Percentiles rank a stretch among this genome's conserved stretches.
Evolutionary conservation across 2,797 vertebrate genomes (phyloP).

Genomic region (Dendrocincla tyrannina): DNA sequence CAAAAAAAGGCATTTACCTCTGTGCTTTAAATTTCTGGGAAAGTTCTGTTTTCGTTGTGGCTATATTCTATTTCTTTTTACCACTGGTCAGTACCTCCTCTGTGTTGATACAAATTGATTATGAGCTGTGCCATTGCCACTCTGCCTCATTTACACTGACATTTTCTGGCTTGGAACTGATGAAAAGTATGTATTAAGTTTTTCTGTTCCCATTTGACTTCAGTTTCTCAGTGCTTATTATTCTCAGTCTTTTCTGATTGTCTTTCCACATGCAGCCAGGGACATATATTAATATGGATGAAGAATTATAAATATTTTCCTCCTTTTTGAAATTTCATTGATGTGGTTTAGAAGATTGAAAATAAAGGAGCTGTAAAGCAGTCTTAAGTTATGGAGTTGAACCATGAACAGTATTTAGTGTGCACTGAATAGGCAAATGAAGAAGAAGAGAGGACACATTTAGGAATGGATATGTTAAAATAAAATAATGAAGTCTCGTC

Average conservation of each 20-base stretch:
- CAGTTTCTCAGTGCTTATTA: constrained; percentile 10
- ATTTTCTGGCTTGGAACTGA: neutral
- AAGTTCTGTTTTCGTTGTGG: neutral
- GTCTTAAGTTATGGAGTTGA: neutral
- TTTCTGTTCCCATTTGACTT: constrained; percentile 26
- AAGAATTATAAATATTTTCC: neutral
- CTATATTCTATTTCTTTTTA: neutral
- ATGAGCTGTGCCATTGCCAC: neutral
- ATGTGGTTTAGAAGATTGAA: neutral
- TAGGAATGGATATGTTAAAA: neutral
- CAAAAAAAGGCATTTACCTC: neutral
- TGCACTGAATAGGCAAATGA: neutral
- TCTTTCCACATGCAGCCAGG: neutral
- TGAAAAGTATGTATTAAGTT: neutral
- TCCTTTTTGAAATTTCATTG: neutral
- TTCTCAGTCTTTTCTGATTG: neutral
- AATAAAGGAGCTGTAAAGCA: neutral
- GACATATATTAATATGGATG: neutral
- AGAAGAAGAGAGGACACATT: neutral
- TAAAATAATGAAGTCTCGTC: neutral
- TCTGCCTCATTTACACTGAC: neutral
- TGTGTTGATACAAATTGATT: neutral
- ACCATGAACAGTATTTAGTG: neutral
- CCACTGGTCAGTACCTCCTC: neutral
- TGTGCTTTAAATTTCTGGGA: neutral